A percentile compares a stretch with the other conserved stretches of the same genome.
phyloP scores from a whole-genome alignment of 2,797 vertebrate genomes.

The Crenuchus spilurus region DNA sequence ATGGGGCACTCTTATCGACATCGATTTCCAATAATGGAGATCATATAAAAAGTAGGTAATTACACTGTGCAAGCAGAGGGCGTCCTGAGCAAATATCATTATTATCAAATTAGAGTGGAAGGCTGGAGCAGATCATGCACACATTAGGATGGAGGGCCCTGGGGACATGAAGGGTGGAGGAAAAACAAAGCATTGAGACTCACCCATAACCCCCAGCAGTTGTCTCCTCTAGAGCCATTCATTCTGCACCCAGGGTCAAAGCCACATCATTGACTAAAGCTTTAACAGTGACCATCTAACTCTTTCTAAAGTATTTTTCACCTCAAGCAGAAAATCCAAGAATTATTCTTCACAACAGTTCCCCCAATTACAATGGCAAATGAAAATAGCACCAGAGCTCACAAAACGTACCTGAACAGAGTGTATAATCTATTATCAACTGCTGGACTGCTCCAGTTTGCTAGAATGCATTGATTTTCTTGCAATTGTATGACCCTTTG shows the following conservation, averaged over 20 bases:
- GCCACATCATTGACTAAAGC: conserved; percentile 43
- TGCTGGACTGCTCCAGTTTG: background rate
- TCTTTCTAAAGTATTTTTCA: conserved; percentile 17
- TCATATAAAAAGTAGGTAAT: conserved; percentile 68
- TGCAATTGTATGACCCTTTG: background rate
- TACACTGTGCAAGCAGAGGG: conserved; percentile 67
- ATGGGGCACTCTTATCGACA: conserved; percentile 66
- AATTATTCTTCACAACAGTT: background rate
- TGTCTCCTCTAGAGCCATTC: conserved; percentile 36
- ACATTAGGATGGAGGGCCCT: conserved; percentile 54
- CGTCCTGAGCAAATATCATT: conserved; percentile 66
- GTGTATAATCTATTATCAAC: conserved; percentile 15
- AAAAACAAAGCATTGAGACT: conserved; percentile 47
- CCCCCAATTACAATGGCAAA: conserved; percentile 20
- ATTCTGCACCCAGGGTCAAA: conserved; percentile 36
- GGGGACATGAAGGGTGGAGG: conserved; percentile 49
- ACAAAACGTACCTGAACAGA: conserved; percentile 1
- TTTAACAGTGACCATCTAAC: conserved; percentile 41
- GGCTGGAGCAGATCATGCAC: conserved; percentile 56
- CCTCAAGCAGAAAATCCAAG: background rate
- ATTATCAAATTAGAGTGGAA: conserved; percentile 67
- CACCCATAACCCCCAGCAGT: conserved; percentile 37
- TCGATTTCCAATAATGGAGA: conserved; percentile 68
- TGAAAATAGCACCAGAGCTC: conserved; percentile 2
- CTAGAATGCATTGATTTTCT: conserved; percentile 1